These are phyloP conservation scores for Pangasius sanitwongsei DNA, from an alignment of 2,797 vertebrate genomes.

Conservation along the genomic window DNA sequence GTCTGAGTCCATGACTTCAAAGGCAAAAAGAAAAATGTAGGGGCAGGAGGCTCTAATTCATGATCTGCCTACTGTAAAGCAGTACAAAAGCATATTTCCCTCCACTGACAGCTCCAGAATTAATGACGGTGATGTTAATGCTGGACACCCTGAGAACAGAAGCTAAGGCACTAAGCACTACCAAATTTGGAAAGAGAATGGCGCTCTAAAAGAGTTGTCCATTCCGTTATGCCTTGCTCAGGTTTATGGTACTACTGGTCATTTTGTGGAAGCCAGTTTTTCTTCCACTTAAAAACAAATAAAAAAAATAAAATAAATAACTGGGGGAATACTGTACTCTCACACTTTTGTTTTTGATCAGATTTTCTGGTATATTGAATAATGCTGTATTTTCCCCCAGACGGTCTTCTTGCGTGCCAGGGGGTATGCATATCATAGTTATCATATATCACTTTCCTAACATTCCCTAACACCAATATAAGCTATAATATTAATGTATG, in stretches of 20 bases:
- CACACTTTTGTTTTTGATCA: not conserved
- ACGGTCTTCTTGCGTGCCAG: not conserved
- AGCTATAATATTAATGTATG: not conserved
- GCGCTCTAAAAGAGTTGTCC: not conserved
- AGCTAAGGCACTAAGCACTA: slow-evolving; percentile 34
- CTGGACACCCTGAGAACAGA: slow-evolving; percentile 21
- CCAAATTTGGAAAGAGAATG: slow-evolving; percentile 41
- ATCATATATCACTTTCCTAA: not conserved
- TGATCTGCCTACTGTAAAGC: slow-evolving; percentile 44
- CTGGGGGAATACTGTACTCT: not conserved
- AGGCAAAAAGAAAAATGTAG: slow-evolving; percentile 49
- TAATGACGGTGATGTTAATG: slow-evolving; percentile 36
- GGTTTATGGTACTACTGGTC: slow-evolving; percentile 1
- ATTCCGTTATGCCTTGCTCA: not conserved
- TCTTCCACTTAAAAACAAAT: not conserved
- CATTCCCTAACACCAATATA: not conserved
- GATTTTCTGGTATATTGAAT: not conserved
- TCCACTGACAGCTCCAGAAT: slow-evolving; percentile 35
- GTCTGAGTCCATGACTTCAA: slow-evolving; percentile 65
- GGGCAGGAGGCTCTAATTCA: slow-evolving; percentile 43
- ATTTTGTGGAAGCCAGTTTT: not conserved
- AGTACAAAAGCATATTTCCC: slow-evolving; percentile 19
- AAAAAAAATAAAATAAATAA: too few species aligned
- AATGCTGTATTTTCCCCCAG: not conserved
- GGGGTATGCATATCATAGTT: not conserved